Percentiles rank a stretch among this genome's conserved stretches.
These are phyloP conservation scores for Macroteleia sp. DNA, from an alignment of 2,888 invertebrate species.

Conservation along the genomic window DNA sequence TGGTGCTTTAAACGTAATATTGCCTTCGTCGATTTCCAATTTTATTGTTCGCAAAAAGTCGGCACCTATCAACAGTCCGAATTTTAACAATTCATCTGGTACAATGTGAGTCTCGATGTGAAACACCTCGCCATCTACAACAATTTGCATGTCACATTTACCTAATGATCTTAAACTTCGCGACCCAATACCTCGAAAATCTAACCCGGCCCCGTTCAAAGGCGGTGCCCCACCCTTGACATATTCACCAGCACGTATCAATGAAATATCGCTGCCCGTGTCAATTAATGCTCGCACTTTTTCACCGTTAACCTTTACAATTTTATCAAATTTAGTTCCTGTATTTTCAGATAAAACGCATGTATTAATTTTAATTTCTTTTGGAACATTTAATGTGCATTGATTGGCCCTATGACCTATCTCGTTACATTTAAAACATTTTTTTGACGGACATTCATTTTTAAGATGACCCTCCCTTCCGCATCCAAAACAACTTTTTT, in stretches of 20 bases:
- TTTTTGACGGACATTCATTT: slow-evolving; percentile 3
- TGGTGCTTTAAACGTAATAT: neutral
- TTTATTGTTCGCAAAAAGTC: slow-evolving; percentile 6
- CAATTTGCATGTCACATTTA: slow-evolving; percentile 1
- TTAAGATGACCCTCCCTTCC: slow-evolving; percentile 1
- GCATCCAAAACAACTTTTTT: neutral
- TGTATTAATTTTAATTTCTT: neutral
- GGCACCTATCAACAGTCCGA: slow-evolving; percentile 1
- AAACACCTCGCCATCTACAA: neutral
- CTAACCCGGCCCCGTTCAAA: neutral
- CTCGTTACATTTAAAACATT: slow-evolving; percentile 12
- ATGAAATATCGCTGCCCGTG: slow-evolving; percentile 14
- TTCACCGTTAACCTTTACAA: neutral
- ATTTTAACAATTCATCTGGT: slow-evolving; percentile 6
- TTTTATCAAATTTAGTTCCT: neutral
- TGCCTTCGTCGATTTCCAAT: neutral
- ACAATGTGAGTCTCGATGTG: slow-evolving; percentile 2
- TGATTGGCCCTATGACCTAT: neutral
- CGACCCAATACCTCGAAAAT: slow-evolving; percentile 15
- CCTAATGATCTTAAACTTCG: neutral
- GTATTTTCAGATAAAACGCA: neutral
- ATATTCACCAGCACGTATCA: slow-evolving; percentile 8
- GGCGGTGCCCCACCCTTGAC: neutral
- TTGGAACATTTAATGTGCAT: neutral
- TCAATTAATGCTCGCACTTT: slow-evolving; percentile 1